Evolutionary conservation across 2,888 invertebrate genomes (phyloP).

Genomic region (Anticlea derivata): DNA sequence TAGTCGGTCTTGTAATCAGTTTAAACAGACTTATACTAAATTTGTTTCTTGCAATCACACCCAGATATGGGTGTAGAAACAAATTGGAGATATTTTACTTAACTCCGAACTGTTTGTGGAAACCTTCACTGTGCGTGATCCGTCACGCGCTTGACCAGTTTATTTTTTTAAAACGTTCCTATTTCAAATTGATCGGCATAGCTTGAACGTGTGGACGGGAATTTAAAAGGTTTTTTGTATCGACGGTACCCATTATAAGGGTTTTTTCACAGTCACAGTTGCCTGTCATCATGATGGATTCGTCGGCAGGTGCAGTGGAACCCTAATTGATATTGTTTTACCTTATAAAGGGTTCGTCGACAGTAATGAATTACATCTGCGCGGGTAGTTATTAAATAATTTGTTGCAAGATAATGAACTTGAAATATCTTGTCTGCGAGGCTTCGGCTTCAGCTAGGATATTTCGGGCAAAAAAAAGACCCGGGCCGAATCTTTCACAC

Average conservation of each 20-base stretch:
- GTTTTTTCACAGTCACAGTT: slow-evolving; percentile 40
- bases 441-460: background rate
- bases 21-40: no score
- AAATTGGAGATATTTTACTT: no score
- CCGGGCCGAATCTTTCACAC: no score
- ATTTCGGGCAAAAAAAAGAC: background rate
- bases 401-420: slow-evolving; percentile 6
- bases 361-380: slow-evolving; percentile 27
- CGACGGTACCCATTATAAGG: slow-evolving; percentile 25
- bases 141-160: no score
- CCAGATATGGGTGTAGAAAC: no score
- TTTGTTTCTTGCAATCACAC: no score
- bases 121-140: no score
- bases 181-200: slow-evolving; percentile 38
- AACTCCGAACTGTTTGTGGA: no score
- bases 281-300: slow-evolving; percentile 39
- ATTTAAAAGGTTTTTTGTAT: slow-evolving; percentile 21
- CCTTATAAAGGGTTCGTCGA: slow-evolving; percentile 17
- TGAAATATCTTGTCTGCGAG: background rate
- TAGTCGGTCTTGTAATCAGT: no score
- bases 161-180: slow-evolving; percentile 40
- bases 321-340: slow-evolving; percentile 40
- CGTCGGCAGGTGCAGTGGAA: slow-evolving; percentile 48
- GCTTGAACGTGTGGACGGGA: slow-evolving; percentile 23
- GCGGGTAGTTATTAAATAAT: slow-evolving; percentile 17